Conservation (phyloP, 2,113 vertebrate genomes). For the Scalopus aquaticus region DNA sequence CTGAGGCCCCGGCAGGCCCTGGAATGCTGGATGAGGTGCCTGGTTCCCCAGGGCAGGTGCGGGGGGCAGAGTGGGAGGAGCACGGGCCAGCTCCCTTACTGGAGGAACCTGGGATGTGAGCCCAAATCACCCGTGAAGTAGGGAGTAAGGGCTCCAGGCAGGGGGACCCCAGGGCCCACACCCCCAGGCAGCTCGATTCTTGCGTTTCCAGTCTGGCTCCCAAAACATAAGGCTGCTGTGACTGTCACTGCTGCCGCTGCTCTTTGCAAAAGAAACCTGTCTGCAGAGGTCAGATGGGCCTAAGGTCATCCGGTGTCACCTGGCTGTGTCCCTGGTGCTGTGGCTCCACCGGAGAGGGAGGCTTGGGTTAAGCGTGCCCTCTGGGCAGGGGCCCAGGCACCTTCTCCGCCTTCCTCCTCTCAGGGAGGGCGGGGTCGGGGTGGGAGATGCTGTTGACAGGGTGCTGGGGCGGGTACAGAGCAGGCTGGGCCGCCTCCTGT, state of each 20-base stretch:
- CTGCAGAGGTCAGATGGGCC: not conserved
- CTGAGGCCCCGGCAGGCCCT: not conserved
- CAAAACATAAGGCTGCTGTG: not conserved
- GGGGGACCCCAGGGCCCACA: not conserved
- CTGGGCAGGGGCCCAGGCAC: rapidly evolving
- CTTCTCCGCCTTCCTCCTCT: not conserved
- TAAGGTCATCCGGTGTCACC: not conserved
- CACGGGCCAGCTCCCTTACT: not conserved
- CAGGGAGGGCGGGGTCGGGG: not conserved
- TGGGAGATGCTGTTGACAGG: not conserved
- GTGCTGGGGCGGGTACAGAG: not conserved
- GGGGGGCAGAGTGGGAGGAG: not conserved
- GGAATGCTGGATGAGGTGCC: not conserved
- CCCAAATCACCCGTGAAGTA: not conserved
- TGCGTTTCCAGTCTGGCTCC: not conserved
- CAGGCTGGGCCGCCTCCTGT: not conserved
- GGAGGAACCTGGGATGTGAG: not conserved
- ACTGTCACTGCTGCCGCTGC: not conserved
- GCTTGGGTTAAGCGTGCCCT: not conserved
- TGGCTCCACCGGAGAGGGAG: not conserved
- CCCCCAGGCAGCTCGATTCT: not conserved
- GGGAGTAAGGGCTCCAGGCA: not conserved
- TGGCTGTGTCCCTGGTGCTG: not conserved
- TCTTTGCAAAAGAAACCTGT: not conserved
- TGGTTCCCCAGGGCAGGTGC: not conserved